Base-by-base conservation (phyloP, 2,888 invertebrate genomes). In the Chloroclysta siterata region DNA sequence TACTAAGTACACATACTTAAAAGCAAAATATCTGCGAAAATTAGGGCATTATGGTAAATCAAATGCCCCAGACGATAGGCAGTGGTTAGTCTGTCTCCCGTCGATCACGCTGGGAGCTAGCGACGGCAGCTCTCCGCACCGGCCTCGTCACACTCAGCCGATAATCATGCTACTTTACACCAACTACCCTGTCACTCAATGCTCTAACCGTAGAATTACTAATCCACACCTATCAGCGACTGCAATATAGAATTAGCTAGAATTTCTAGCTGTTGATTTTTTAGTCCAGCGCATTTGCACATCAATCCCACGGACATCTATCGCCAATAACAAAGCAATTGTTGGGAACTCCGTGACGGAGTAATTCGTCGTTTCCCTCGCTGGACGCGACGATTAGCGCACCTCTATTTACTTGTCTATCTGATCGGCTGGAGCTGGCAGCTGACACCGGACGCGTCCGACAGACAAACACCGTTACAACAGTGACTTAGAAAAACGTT, bases 351-450 rank as follows among this genome's bases (percentile, higher is more conserved):
- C 79, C 80, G 89, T 90, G 91, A 92, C 90, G 83, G 77, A 82
- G 90, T 93, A 93, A 92, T 92, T 89, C 90, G 87, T 86, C 84
- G 90, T 93, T 93, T 92, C 92, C 92, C 89, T 88, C 84, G 74
- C 84, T 84, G 80, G 87, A 85, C 84, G 88, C 90, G 91, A 91
- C 92, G 91, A 92, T 93, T 93, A 92, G 86, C 82, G 83, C 76
- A 83, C 84, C 87, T 88, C 92, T 89, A 93, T 93, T 93, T 93
- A 91, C 85, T 91, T 92, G 92, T 93, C 92, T 84, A 84, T 90
- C 89, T 78, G 78, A 76, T 78, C 74, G 72, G 77, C 80, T 78
- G 75, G 84, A 88, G 83, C 85, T 89, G 92, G 89, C 92, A 92
- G 90, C 91, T 90, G 91, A 89, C 90, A 82, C 87, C 89, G 88